Percentiles rank a stretch among this genome's conserved stretches.
Conservation (phyloP, 1,140 invertebrate species). For the Scaptodrosophila lebanonensis region DNA sequence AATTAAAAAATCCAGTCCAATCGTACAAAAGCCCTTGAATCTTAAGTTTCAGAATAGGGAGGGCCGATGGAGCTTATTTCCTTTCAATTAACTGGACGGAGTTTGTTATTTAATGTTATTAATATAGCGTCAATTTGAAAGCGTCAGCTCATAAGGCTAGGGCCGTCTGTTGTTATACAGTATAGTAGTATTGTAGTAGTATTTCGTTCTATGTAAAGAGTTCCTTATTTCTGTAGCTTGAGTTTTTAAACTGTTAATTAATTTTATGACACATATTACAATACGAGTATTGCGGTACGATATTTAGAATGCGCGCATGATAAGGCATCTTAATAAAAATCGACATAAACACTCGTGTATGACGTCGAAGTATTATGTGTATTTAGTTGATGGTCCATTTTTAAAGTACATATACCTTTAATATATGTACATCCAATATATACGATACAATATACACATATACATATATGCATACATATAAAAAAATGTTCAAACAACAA, state of each 20-base stretch:
- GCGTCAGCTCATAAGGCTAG: not conserved
- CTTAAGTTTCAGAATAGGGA: no score
- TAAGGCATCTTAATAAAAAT: conserved; percentile 27
- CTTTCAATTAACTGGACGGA: not conserved
- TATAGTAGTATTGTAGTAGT: conserved; percentile 6
- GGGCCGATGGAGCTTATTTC: no score
- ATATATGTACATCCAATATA: conserved; percentile 38
- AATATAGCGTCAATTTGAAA: conserved; percentile 28
- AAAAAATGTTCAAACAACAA: no score
- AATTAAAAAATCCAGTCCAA: no score
- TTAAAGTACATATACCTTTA: conserved; percentile 41
- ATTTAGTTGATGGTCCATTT: conserved; percentile 74
- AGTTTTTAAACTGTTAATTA: conserved; percentile 54
- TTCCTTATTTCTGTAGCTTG: conserved; percentile 58
- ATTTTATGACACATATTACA: not conserved
- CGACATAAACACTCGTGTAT: conserved; percentile 37
- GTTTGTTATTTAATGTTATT: not conserved
- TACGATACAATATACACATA: conserved; percentile 31
- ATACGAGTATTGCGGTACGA: conserved; percentile 13
- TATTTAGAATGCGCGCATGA: not conserved
- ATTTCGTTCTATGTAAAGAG: conserved; percentile 31
- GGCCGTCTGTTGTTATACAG: conserved; percentile 3
- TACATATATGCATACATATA: conserved; percentile 8
- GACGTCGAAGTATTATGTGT: conserved; percentile 70
- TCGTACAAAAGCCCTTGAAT: no score